Evolutionary conservation across 2,113 vertebrate genomes (phyloP).

Genomic region (Phalacrocorax carbo): DNA sequence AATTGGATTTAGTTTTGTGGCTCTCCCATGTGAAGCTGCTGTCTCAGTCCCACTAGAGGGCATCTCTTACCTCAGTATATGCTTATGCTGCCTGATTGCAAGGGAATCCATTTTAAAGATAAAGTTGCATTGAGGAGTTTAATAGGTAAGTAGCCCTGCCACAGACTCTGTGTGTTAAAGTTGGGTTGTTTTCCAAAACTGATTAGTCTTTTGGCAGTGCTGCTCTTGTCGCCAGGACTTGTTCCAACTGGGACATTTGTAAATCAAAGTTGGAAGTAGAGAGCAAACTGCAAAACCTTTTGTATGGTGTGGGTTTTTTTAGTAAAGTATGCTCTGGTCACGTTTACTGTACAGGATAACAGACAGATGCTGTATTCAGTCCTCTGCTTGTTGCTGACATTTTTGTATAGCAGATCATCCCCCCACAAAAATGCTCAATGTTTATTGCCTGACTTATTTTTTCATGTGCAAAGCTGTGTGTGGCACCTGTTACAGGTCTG

Average conservation of each 20-base stretch:
- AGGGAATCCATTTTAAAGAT: background rate
- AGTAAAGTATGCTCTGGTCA: background rate
- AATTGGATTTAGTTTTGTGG: background rate
- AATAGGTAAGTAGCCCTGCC: background rate
- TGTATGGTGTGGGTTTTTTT: background rate
- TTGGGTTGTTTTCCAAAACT: background rate
- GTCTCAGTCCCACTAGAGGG: conserved; percentile 22
- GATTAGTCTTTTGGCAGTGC: background rate
- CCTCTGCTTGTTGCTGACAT: background rate
- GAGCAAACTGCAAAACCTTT: background rate
- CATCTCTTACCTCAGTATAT: background rate
- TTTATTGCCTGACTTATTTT: background rate
- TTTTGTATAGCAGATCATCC: background rate
- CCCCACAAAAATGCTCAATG: background rate
- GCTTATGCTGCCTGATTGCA: background rate
- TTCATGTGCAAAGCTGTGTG: background rate
- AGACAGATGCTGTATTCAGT: background rate
- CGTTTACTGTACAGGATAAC: background rate
- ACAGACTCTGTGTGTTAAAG: background rate
- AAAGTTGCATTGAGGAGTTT: background rate
- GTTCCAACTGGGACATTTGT: background rate
- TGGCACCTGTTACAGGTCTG: background rate
- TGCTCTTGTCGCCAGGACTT: background rate
- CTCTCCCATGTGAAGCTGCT: background rate
- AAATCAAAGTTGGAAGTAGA: background rate